Evolutionary conservation across 2,113 vertebrate species (phyloP), one percentile per base, ranked within the genome.

Genomic region (Nesospiza acunhae): DNA sequence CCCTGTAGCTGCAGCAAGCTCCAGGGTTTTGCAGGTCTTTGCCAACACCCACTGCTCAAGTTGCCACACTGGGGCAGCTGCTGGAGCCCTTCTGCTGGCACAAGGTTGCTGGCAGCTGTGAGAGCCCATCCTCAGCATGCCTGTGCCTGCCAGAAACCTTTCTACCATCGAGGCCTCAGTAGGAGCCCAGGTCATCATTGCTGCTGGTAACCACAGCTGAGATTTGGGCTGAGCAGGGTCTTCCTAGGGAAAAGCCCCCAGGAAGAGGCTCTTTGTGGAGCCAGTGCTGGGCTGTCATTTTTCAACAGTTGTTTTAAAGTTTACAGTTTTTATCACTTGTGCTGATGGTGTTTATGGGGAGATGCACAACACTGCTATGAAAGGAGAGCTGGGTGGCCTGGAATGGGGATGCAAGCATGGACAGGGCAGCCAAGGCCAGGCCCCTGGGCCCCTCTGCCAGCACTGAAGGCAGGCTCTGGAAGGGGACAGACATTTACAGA

Each of bases 381-480:
- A 26, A 26, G 66, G 22, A 83, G 23, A 47, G 37, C 15, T 0
- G 0, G 39, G 18, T 11, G 18, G 27, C 0, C 0, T 3, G 7
- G 44, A 28, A 39, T 20, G n/a, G 69, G 42, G 35, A 52, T 78
- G 53, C n/a, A 42, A 42, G 18, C 50, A 60, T 2, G 1, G 26
- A 41, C 1, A 20, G 49, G 59, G 44, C 62, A 72, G 49, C 39
- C 37, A 28, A 46, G 58, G 67, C 52, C n/a, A n/a, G 58, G 41
- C 4, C 44, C 9, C 15, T 14, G 62, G 24, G 49, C 16, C 8
- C 19, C 49, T 73, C 31, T 77, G 28, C 37, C 64, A 70, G 56
- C 55, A 72, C 66, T 37, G 44, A 46, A 62, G 13, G 24, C 23
- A 42, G 11, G 37, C 20, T 83, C 13, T 44, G 58, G 49, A 39